These are phyloP conservation scores for Champsocephalus esox DNA, from an alignment of 2,797 vertebrate species.

Conservation along the genomic window DNA sequence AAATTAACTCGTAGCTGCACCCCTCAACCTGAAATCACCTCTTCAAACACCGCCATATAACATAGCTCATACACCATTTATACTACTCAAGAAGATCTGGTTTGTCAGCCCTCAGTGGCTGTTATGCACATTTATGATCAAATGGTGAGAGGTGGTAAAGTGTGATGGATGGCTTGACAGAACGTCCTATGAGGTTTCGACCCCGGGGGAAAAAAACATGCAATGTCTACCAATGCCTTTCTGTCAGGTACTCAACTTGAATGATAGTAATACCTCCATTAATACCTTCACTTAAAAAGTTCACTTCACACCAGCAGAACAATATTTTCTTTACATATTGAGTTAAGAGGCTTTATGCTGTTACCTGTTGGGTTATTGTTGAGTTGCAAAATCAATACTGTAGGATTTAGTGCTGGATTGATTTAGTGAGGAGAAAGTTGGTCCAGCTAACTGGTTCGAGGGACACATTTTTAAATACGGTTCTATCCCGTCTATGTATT, in stretches of 20 bases:
- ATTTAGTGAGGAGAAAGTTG: background rate
- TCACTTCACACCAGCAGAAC: background rate
- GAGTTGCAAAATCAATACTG: background rate
- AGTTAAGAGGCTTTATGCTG: constrained; percentile 2
- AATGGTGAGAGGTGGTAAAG: constrained; percentile 60
- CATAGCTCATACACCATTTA: constrained; percentile 58
- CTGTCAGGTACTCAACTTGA: constrained; percentile 1
- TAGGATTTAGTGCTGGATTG: background rate
- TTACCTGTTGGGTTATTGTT: constrained; percentile 11
- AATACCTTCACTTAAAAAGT: background rate
- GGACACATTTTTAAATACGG: background rate
- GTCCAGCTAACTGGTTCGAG: background rate
- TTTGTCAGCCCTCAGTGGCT: constrained; percentile 50
- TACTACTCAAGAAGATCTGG: constrained; percentile 47
- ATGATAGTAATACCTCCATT: background rate
- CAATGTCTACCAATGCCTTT: constrained; percentile 25
- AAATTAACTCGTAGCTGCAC: constrained; percentile 62
- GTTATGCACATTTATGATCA: constrained; percentile 71
- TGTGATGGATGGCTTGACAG: constrained; percentile 57
- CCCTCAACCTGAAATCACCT: constrained; percentile 79
- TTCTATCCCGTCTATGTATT: background rate
- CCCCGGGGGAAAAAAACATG: constrained; percentile 10
- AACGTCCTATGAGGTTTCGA: constrained; percentile 39
- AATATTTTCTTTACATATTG: background rate
- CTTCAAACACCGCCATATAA: constrained; percentile 75